Conservation (phyloP, 1,140 invertebrate species). For the Aphis craccivora region DNA sequence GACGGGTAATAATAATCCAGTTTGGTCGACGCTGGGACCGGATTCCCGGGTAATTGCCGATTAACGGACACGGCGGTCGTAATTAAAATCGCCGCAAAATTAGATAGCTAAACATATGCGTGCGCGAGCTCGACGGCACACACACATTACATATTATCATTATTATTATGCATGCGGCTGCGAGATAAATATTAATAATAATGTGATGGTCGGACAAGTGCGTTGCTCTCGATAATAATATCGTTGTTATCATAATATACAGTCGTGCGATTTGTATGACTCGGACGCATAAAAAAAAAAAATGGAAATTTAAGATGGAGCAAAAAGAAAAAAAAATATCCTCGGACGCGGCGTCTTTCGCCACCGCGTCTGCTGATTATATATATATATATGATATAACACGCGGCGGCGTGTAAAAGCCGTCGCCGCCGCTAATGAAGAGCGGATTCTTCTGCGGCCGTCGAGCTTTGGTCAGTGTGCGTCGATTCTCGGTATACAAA, state of each 20-base stretch:
- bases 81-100: slow-evolving; percentile 45
- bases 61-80: slow-evolving; percentile 29
- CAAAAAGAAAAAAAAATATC: neutral
- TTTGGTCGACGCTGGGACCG: neutral
- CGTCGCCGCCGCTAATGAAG: neutral
- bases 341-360: neutral
- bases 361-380: neutral
- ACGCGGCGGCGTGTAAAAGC: neutral
- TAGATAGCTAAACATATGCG: neutral
- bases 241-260: neutral
- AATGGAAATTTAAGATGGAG: neutral
- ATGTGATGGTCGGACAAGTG: neutral
- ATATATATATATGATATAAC: neutral
- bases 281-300: neutral
- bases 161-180: neutral
- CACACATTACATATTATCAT: neutral
- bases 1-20: neutral
- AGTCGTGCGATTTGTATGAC: neutral
- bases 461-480: neutral
- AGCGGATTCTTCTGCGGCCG: slow-evolving; percentile 40
- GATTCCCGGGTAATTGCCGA: slow-evolving; percentile 37
- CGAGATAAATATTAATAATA: neutral
- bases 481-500: slow-evolving; percentile 19
- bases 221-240: slow-evolving; percentile 20
- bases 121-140: neutral